phyloP scores from a whole-genome alignment of 2,888 invertebrate genomes.

The Phytoseiulus persimilis region DNA sequence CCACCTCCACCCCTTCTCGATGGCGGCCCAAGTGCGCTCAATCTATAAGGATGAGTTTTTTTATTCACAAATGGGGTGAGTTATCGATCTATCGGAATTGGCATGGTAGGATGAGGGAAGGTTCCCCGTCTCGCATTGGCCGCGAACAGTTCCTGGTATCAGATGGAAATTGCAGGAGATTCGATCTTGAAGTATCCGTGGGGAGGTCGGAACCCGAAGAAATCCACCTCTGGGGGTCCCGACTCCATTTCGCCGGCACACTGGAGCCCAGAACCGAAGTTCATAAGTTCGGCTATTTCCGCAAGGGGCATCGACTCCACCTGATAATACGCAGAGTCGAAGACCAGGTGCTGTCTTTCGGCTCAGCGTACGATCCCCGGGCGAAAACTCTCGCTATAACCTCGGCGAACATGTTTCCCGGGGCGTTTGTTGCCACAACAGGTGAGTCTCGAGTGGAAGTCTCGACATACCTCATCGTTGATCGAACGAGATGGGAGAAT shows the following conservation, averaged over 20 bases:
- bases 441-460: not conserved
- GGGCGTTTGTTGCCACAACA: not conserved
- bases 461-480: not conserved
- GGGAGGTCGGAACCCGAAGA: not conserved
- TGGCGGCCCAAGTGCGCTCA: not conserved
- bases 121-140: too few species aligned
- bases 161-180: not conserved
- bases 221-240: slow-evolving; percentile 16
- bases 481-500: too few species aligned
- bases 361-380: not conserved
- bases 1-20: not conserved
- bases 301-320: not conserved
- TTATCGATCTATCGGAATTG: not conserved
- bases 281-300: slow-evolving; percentile 17
- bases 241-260: not conserved
- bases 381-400: not conserved
- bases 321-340: slow-evolving; percentile 9
- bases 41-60: slow-evolving; percentile 26
- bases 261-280: not conserved
- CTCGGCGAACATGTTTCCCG: not conserved
- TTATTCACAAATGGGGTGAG: slow-evolving; percentile 1
- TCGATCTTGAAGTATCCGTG: not conserved
- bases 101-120: too few species aligned
- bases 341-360: not conserved
- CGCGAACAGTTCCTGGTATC: too few species aligned